Evolutionary conservation across 2,797 vertebrate genomes (phyloP).

Genomic region (Fistularia commersonii): DNA sequence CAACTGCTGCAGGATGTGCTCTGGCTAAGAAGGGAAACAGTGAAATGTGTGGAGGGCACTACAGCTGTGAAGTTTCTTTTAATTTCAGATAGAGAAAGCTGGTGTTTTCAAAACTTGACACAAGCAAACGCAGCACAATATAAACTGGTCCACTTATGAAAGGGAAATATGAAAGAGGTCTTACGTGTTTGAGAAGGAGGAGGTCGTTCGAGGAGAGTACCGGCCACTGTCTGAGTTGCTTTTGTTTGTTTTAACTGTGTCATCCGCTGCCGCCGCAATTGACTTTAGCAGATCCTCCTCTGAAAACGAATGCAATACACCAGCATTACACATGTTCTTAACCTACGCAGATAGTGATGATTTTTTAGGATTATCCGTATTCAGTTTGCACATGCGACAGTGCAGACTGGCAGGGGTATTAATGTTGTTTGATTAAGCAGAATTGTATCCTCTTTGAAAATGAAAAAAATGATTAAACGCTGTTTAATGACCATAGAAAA

Average conservation of each 20-base stretch:
- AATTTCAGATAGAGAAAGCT: not conserved
- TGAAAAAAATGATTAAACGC: too few relatives aligned
- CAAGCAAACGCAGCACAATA: too few relatives aligned
- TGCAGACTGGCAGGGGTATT: too few relatives aligned
- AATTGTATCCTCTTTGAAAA: too few relatives aligned
- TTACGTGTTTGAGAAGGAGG: slow-evolving; percentile 57
- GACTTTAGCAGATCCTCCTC: slow-evolving; percentile 73
- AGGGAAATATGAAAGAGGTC: not conserved
- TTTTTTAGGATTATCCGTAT: too few relatives aligned
- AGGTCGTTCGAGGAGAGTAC: slow-evolving; percentile 60
- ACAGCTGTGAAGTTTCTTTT: not conserved
- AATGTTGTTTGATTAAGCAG: too few relatives aligned
- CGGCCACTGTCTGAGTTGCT: slow-evolving; percentile 73
- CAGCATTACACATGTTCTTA: too few relatives aligned
- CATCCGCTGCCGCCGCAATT: slow-evolving; percentile 52
- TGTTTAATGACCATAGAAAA: too few relatives aligned
- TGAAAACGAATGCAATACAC: slow-evolving; percentile 23
- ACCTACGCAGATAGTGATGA: too few relatives aligned
- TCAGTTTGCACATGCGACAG: too few relatives aligned
- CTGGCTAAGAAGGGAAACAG: slow-evolving; percentile 33
- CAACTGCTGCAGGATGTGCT: slow-evolving; percentile 65
- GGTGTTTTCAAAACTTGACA: too few relatives aligned
- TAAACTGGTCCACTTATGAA: too few relatives aligned
- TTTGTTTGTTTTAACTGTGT: slow-evolving; percentile 29
- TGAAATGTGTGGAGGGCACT: not conserved